Base-by-base conservation (phyloP, 2,797 vertebrate species). In the Tympanoctomys barrerae region DNA sequence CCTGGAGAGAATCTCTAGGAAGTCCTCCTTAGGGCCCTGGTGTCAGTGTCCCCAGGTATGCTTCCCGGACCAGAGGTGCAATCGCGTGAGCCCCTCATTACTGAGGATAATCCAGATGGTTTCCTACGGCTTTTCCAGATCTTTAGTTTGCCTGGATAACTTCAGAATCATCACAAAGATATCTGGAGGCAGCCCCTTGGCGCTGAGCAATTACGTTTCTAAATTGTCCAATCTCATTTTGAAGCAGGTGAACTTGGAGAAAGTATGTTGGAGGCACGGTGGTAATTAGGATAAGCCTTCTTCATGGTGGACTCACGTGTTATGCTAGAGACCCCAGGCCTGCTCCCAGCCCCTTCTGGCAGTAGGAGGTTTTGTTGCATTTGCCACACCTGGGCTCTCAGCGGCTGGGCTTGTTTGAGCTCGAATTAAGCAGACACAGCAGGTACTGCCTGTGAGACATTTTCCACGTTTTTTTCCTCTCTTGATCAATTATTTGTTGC, bases 31-130 rank as follows among this genome's bases (percentile, higher is more conserved):
- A 36, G 14, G 33, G 46, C 22, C 61, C 3, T 13, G 7, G 18
- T 24, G 24, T 77, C 57, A 31, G 52, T 39, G 62, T 36, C 39
- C 28, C 33, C 3, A n/a, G n/a, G 24, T 36, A 10, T 6, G 24
- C 54, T 78, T 59, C 33, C 49, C 26, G 11, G 61, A 5, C 18
- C 21, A 62, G 21, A 54, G 6, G 3, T 1, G 9, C 39, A 33
- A 8, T 22, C 36, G 54, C 4, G 1, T 3, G 31, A 66, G n/a
- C n/a, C 42, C 14, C 77, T 81, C 1, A 1, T 31, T 22, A 24
- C 42, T 18, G 42, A 5, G 14, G 1, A 1, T 0, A 0, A 14
- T 21, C 54, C 39, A 33, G 68, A 49, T 2, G 22, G 26, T 36
- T 52, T 61, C 80, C 24, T 36, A 21, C 0, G n/a, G 78, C 39